phyloP scores from a whole-genome alignment of 2,797 vertebrate species.

The Lacerta agilis region DNA sequence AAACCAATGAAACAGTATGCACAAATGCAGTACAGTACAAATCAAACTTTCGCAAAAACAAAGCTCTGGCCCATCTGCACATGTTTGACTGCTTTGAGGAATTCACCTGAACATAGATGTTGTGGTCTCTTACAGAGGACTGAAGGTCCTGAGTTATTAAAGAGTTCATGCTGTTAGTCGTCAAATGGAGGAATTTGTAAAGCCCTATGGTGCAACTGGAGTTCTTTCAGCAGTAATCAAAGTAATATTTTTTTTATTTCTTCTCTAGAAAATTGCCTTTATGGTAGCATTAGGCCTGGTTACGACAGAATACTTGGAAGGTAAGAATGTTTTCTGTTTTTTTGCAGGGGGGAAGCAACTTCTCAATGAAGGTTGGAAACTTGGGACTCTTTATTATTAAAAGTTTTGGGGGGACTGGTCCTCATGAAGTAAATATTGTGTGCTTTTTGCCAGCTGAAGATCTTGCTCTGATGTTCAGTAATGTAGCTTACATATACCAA shows the following conservation, averaged over 20 bases:
- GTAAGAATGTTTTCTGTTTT: slow-evolving; percentile 76
- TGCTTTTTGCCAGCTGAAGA: neutral
- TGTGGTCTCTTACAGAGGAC: neutral
- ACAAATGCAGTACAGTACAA: neutral
- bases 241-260: slow-evolving; percentile 35
- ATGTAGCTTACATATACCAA: neutral
- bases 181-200: slow-evolving; percentile 14
- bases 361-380: neutral
- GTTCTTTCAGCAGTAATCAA: neutral
- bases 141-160: neutral
- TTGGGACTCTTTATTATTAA: neutral
- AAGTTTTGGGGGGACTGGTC: neutral
- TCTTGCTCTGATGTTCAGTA: slow-evolving; percentile 5
- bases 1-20: neutral
- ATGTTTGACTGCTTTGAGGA: neutral
- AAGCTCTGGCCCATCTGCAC: too few species aligned
- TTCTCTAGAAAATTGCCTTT: slow-evolving; percentile 94
- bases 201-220: neutral
- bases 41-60: neutral
- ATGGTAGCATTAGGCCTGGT: slow-evolving; percentile 97
- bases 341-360: neutral
- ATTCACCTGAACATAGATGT: neutral
- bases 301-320: slow-evolving; percentile 95
- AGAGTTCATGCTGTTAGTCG: neutral
- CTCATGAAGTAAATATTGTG: neutral